A percentile compares a stretch with the other conserved stretches of the same genome.
phyloP scores from a whole-genome alignment of 1,140 invertebrate species.

The Pogonognathellus flavescens region DNA sequence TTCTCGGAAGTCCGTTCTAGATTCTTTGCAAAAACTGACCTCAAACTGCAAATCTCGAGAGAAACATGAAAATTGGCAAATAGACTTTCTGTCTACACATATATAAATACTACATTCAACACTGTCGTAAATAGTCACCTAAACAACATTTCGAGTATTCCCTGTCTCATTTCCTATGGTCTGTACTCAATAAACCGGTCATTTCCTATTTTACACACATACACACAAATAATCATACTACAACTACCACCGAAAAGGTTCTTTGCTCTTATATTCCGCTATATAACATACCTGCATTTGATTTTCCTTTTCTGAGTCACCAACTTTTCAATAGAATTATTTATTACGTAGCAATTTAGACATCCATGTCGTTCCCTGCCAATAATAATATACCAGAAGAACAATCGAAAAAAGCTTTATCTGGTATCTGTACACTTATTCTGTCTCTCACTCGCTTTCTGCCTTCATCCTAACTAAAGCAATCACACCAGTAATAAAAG shows the following conservation, averaged over 20 bases:
- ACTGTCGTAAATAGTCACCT: neutral
- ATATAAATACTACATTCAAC: neutral
- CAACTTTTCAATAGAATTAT: slow-evolving; percentile 41
- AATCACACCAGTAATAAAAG: neutral
- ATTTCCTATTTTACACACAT: too few relatives aligned
- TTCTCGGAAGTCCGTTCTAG: slow-evolving; percentile 43
- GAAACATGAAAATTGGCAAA: slow-evolving; percentile 37
- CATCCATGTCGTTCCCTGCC: neutral
- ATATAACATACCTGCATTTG: neutral
- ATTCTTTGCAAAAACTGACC: slow-evolving; percentile 42
- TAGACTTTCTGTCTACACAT: neutral
- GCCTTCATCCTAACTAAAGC: neutral
- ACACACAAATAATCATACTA: too few relatives aligned
- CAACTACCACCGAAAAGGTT: too few relatives aligned
- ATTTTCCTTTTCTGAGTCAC: slow-evolving; percentile 8
- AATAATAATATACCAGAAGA: neutral
- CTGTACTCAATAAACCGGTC: too few relatives aligned
- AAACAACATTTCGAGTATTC: neutral
- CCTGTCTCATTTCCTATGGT: neutral
- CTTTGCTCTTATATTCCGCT: too few relatives aligned
- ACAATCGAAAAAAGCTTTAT: neutral
- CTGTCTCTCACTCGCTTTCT: neutral
- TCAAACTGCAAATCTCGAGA: slow-evolving; percentile 39
- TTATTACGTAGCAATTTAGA: slow-evolving; percentile 10
- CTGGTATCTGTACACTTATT: neutral